Percentiles rank a stretch among this genome's conserved stretches.
Conservation (phyloP, 2,113 vertebrate species). For the Ia io region DNA sequence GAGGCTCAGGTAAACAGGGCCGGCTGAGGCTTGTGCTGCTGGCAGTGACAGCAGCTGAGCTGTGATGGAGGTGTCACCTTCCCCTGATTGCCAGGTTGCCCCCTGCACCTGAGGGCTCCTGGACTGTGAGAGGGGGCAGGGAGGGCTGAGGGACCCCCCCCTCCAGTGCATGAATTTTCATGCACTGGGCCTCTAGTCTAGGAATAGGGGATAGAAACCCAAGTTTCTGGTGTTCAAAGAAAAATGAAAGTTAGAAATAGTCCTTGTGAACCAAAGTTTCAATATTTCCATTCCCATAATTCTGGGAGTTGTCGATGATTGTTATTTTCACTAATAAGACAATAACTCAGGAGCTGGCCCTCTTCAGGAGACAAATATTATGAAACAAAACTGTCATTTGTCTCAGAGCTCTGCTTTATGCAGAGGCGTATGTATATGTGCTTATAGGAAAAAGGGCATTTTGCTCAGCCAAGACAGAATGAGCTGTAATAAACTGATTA, state of each 20-base stretch:
- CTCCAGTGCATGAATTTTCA: no score
- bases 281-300: constrained; percentile 34
- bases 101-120: no score
- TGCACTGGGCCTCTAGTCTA: no score
- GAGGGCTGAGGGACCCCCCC: no score
- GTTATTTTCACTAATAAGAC: constrained; percentile 69
- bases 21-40: no score
- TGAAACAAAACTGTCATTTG: constrained; percentile 65
- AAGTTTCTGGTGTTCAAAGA: constrained; percentile 46
- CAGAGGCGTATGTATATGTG: constrained; percentile 41
- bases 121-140: no score
- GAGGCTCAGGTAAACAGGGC: no score
- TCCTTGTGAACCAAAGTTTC: background rate
- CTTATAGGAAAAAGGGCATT: constrained; percentile 44
- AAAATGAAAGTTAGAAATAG: constrained; percentile 57
- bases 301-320: constrained; percentile 57
- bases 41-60: no score
- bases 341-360: constrained; percentile 56
- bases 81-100: no score
- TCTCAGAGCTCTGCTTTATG: constrained; percentile 43
- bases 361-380: constrained; percentile 70
- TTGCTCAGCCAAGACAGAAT: constrained; percentile 59
- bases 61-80: no score
- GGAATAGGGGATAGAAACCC: background rate
- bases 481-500: constrained; percentile 56